Evolutionary conservation across 2,888 invertebrate species (phyloP), one percentile per base, ranked within the genome.

Genomic region (Arrhopalites spinosus): DNA sequence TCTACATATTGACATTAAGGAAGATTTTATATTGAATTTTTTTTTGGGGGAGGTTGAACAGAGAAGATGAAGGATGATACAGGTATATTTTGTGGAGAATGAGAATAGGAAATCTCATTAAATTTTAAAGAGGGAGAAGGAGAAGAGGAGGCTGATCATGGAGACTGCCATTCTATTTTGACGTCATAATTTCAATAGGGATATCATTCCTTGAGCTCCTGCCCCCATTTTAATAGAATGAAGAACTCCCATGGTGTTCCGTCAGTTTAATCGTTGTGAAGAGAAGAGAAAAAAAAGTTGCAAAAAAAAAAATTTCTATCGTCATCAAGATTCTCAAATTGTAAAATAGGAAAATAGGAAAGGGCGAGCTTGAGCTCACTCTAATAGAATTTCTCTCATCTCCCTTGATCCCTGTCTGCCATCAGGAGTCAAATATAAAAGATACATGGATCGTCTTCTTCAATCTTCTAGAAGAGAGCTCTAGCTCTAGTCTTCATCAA

Each of bases 81-180:
- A 45, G 15, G 45, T 45, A 11, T 36, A 36, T 36, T 36, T 36
- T 36, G 36, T 36, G 36, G 36, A 36, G 5, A 11, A 36, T 59
- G 50, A 63, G 23, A 66, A 29, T 73, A n/a, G 73, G 47, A 66
- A 73, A 73, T 73, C 73, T 73, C 73, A 73, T 73, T 73, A 67
- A 73, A 73, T 66, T 67, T 73, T 66, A 66, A 66, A 64, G n/a
- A n/a, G n/a, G 25, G 20, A 50, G 50, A 11, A 47, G 63, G 63
- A 29, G 27, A 36, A 36, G 29, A 20, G 43, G 63, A 61, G 20
- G 30, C 3, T 69, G 27, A 50, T 53, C 53, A 27, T 13, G 47
- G 68, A n/a, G n/a, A 15, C 23, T 69, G 47, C 27, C 20, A 53
- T 69, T 69, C 23, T 50, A 53, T 53, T 47, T 53, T 69, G 1